Evolutionary conservation across 1,140 invertebrate genomes (phyloP), one percentile per base, ranked within the genome.

Genomic region (Probaryconus sp.): DNA sequence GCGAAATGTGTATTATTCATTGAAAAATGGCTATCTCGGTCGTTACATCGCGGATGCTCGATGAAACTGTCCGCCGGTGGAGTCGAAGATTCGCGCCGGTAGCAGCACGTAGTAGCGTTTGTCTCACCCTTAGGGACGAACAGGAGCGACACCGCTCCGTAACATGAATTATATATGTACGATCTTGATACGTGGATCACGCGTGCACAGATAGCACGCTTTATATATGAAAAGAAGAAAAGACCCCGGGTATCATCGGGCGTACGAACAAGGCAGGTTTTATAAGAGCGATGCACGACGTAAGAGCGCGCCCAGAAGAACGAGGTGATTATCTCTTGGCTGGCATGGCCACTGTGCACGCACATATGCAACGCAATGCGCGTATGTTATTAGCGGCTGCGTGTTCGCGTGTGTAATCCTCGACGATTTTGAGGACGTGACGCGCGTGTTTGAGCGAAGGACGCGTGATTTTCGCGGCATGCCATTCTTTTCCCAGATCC

Each of bases 261-360:
- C 37, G 16, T 18, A 33, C 35, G 16, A 31, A 14, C 35, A 21
- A 18, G 21, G 11, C 11, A 38, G 20, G 20, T 35, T 51, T 31
- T 33, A 16, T 30, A 11, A 5, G 4, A n/a, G n/a, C n/a, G n/a
- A n/a, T 55, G 47, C 60, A 63, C 47, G 55, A 43, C 40, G 51
- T 58, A 33, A 63, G 38, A 43, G 42, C 38, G 40, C 24, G 37
- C 24, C 31, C 40, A 75, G 51, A 64, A 60, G 58, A 53, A 69
- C 65, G 72, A 76, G 48, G 65, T 70, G 65, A 76, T 76, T 76
- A 76, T 70, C 53, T 61, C 18, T n/a, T n/a, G n/a, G 30, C 55
- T 38, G 50, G 64, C 40, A 45, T 63, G 47, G 48, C 38, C 43
- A 50, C 58, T 20, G 20, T 28, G 35, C 50, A 61, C 21, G 45